These are phyloP conservation scores for Pluvialis apricaria DNA, from an alignment of 2,113 vertebrate species.

Conservation along the genomic window DNA sequence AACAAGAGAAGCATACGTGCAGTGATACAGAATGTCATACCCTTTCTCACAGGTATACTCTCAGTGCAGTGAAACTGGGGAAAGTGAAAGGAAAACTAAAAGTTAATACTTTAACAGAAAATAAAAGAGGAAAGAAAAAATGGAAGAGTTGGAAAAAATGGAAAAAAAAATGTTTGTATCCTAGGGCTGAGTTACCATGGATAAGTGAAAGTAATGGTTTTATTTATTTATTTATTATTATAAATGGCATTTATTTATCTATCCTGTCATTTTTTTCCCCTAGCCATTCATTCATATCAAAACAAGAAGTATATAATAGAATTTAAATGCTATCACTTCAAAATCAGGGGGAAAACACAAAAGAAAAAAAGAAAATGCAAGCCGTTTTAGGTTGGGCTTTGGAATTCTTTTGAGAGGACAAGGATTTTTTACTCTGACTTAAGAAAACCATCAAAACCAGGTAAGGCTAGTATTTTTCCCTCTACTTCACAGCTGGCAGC, in stretches of 20 bases:
- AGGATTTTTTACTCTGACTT: not conserved
- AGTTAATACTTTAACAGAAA: not conserved
- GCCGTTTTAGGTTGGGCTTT: not conserved
- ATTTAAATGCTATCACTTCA: not conserved
- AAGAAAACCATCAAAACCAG: not conserved
- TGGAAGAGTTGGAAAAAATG: not conserved
- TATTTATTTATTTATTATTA: not conserved
- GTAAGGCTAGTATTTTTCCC: not conserved
- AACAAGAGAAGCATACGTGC: rapidly evolving
- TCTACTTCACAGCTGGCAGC: not conserved
- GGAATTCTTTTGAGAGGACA: not conserved
- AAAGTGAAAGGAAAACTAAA: not conserved
- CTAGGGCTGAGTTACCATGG: not conserved
- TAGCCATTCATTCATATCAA: not conserved
- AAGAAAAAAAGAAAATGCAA: not conserved
- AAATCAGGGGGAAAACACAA: not conserved
- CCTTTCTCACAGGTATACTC: not conserved
- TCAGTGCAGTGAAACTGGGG: not conserved
- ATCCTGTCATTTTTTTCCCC: not conserved
- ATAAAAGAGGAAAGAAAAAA: not conserved
- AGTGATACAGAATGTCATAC: not conserved
- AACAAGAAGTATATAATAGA: not conserved
- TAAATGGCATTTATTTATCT: not conserved
- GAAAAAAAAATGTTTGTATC: not conserved
- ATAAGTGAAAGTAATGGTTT: not conserved